Evolutionary conservation across 2,888 invertebrate genomes (phyloP).

Genomic region (Frankliniella fusca): DNA sequence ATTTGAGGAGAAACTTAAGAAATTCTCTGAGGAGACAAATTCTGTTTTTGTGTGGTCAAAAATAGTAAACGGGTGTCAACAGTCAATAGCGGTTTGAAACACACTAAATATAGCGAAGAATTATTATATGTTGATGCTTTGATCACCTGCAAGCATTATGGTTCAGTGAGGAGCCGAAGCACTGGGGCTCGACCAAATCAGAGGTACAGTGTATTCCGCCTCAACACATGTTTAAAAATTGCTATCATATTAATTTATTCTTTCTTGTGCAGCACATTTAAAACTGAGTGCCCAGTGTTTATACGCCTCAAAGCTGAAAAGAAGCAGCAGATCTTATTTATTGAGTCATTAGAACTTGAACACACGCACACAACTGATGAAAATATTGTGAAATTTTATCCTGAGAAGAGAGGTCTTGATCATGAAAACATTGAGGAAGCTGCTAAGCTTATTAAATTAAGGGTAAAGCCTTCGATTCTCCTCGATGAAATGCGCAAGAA

Average conservation of each 20-base stretch:
- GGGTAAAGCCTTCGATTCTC: not conserved
- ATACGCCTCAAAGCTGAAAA: not conserved
- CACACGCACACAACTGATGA: not conserved
- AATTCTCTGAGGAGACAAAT: not conserved
- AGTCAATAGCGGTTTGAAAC: not conserved
- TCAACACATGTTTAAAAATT: not conserved
- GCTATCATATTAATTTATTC: not conserved
- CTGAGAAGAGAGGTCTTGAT: not conserved
- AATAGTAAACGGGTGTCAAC: not conserved
- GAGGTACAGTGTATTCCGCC: not conserved
- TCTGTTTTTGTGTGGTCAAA: not conserved
- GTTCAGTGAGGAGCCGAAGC: not conserved
- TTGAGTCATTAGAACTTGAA: not conserved
- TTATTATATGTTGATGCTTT: not conserved
- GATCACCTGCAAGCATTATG: not conserved
- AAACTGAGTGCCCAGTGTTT: not conserved
- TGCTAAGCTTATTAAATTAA: not conserved
- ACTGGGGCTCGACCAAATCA: not conserved
- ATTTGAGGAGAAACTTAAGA: not conserved
- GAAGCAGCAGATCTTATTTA: not conserved
- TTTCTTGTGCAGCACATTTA: not conserved
- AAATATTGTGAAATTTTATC: not conserved
- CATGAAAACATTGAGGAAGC: not conserved
- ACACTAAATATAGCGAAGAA: not conserved
- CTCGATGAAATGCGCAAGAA: not conserved